A percentile compares a stretch with the other conserved stretches of the same genome.
phyloP scores from a whole-genome alignment of 2,888 invertebrate genomes.

The Hirtodrosophila confusa region DNA sequence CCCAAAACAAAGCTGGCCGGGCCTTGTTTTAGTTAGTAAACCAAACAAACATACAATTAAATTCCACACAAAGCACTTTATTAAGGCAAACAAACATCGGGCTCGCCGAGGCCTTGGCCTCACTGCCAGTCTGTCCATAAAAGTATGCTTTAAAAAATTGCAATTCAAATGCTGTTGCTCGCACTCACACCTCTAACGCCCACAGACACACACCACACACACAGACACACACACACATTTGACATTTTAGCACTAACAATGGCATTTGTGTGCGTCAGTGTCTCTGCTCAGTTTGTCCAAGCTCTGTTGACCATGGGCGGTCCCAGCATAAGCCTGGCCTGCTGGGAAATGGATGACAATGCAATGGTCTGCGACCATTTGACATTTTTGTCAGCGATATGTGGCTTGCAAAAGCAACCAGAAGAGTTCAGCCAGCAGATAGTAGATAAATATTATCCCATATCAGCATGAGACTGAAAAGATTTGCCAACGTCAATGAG shows the following conservation, averaged over 20 bases:
- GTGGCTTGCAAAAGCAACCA: constrained; percentile 7
- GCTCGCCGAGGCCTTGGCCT: neutral
- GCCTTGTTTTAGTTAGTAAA: constrained; percentile 31
- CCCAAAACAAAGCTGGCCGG: constrained; percentile 2
- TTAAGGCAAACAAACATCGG: constrained; percentile 50
- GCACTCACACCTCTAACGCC: constrained; percentile 30
- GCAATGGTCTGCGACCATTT: constrained; percentile 19
- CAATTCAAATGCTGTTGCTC: constrained; percentile 37
- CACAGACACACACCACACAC: constrained; percentile 6
- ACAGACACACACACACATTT: constrained; percentile 14
- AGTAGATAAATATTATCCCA: constrained; percentile 34
- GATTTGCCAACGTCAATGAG: constrained; percentile 2
- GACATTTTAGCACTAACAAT: constrained; percentile 58
- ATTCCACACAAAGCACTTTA: constrained; percentile 59
- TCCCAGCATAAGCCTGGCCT: constrained; percentile 15
- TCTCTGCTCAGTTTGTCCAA: constrained; percentile 3
- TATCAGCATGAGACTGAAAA: constrained; percentile 22
- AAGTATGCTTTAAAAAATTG: constrained; percentile 55
- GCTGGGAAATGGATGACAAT: constrained; percentile 14
- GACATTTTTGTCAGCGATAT: constrained; percentile 21
- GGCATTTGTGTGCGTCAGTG: constrained; percentile 40
- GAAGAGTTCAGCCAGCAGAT: constrained; percentile 7
- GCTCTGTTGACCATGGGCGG: constrained; percentile 25
- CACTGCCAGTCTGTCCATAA: constrained; percentile 14
- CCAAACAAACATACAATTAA: constrained; percentile 56